Conservation (phyloP, 2,888 invertebrate genomes). For the Hirtodrosophila cameraria region DNA sequence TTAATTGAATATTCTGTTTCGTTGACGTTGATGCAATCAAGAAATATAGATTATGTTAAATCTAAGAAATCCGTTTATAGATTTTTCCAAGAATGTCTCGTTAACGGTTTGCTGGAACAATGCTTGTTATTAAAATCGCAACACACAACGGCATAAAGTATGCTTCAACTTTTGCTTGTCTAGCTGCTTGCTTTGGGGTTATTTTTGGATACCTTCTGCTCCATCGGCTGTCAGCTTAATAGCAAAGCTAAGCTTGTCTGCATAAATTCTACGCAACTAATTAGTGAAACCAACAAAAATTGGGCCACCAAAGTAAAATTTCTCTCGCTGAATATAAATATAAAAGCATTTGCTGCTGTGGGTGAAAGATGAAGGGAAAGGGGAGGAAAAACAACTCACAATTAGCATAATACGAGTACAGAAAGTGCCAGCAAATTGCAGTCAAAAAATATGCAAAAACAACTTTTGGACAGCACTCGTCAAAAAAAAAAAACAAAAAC, state of each 20-base stretch:
- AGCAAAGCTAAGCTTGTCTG: constrained; percentile 53
- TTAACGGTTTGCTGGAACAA: background rate
- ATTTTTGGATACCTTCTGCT: constrained; percentile 11
- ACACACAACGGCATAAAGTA: constrained; percentile 28
- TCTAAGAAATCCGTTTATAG: too few relatives aligned
- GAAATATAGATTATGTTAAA: too few relatives aligned
- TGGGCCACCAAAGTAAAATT: constrained; percentile 26
- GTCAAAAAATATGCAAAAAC: constrained; percentile 42
- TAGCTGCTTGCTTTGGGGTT: constrained; percentile 8
- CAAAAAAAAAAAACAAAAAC: constrained; percentile 16
- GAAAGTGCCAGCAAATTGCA: constrained; percentile 18
- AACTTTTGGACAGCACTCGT: constrained; percentile 25
- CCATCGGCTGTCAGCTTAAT: constrained; percentile 40
- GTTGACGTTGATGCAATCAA: too few relatives aligned
- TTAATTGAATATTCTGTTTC: too few relatives aligned
- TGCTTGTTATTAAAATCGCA: background rate
- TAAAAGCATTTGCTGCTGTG: constrained; percentile 1
- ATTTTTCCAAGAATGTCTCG: background rate
- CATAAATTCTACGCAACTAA: constrained; percentile 74
- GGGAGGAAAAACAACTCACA: constrained; percentile 6
- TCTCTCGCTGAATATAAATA: constrained; percentile 43
- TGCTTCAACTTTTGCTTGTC: constrained; percentile 16
- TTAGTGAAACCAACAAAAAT: constrained; percentile 56
- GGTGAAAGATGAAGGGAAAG: background rate
- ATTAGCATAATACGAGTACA: constrained; percentile 61